Evolutionary conservation across 2,113 vertebrate species (phyloP).

Genomic region (Seriola dumerili): DNA sequence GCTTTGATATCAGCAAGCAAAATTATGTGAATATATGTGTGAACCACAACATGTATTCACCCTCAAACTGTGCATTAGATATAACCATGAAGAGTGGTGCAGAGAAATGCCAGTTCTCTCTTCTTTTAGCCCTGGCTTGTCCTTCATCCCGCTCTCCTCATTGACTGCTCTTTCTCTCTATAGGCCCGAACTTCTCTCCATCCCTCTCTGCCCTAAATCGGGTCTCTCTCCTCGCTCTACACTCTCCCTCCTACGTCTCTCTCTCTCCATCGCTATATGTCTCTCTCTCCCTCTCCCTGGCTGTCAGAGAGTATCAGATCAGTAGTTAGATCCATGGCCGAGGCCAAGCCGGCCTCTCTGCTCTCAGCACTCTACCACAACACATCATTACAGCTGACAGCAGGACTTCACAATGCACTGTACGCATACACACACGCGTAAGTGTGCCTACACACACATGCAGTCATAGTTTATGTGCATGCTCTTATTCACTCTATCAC

Average conservation of each 20-base stretch:
- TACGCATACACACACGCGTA: conserved; percentile 28
- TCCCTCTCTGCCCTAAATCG: conserved; percentile 60
- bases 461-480: conserved; percentile 35
- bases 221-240: conserved; percentile 54
- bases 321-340: conserved; percentile 82
- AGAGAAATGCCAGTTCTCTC: conserved; percentile 20
- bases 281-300: conserved; percentile 57
- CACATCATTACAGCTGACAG: conserved; percentile 83
- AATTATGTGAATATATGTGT: conserved; percentile 33
- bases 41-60: conserved; percentile 20
- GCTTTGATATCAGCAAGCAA: conserved; percentile 46
- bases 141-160: conserved; percentile 47
- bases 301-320: conserved; percentile 81
- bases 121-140: conserved; percentile 27
- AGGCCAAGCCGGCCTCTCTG: conserved; percentile 75
- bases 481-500: conserved; percentile 1
- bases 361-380: conserved; percentile 78
- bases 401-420: conserved; percentile 66
- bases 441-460: conserved; percentile 3
- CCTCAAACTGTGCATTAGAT: conserved; percentile 20
- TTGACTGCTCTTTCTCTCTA: conserved; percentile 56
- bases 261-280: conserved; percentile 26
- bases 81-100: conserved; percentile 8
- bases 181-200: conserved; percentile 56
- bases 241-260: conserved; percentile 39